Evolutionary conservation across 35 echinoderm and acorn worm genomes (phyloP), one percentile per base, ranked within the genome.

Genomic region (Apostichopus parvimensis): DNA sequence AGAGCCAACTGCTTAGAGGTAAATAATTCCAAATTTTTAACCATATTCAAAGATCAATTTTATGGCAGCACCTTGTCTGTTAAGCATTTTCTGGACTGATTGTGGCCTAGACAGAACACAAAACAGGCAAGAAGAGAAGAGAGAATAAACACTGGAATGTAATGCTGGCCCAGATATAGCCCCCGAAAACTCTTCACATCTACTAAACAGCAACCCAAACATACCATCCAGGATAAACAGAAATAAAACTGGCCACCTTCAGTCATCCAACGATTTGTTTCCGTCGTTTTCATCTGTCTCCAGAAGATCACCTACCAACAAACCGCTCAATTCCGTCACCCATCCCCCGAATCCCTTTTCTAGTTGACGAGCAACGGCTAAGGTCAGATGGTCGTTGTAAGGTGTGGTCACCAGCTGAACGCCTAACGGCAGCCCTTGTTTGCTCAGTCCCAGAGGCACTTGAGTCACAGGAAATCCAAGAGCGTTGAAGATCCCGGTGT

Each of bases 281-380:
- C 71, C 21, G n/a, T 75, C 17, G 1, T 75, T 75, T 18, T n/a
- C 17, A 5, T 14, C 72, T 18, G 8, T 53, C 21, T 73, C 86
- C 8, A 88, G 6, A 17, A 28, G 60, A 21, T 88, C 8, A 11
- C 61, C 34, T 18, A 88, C 54, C 64, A 88, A 54, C 17, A 66
- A 72, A 12, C 87, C 83, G 9, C 91, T 89, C 18, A 95, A 56
- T 17, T 94, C 93, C 53, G 94, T 82, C 4, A 90, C 91, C 97
- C 97, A 99, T 18, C 97, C 97, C 6, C 97, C 97, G 65, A 99
- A 96, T 2, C 95, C 97, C 54, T 78, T 88, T 81, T 99, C 97
- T 11, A 99, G 78, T 83, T 99, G 68, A 56, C 95, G 79, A 5
- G 97, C 97, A 26, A 99, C 97, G 5, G 97, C 97, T 14, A 99